Evolutionary conservation across 2,113 vertebrate species (phyloP), one percentile per base, ranked within the genome.

Genomic region (human (Homo sapiens)): DNA sequence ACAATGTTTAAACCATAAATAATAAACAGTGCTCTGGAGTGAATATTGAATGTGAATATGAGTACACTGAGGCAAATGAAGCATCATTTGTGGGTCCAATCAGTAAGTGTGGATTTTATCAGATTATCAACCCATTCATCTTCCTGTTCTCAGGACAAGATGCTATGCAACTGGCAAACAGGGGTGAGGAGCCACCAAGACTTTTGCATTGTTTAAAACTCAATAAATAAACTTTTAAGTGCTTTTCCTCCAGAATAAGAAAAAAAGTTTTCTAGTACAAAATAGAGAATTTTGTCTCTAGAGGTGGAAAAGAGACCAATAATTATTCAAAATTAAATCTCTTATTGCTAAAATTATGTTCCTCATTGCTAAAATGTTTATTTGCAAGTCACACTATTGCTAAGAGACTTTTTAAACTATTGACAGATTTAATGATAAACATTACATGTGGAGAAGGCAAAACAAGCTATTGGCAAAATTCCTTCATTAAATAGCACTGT

Each of bases 401-500:
- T 75, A 82, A 84, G 79, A 72, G 40, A 93, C 64, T 90, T 93
- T 59, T 89, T 22, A 97, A 89, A 86, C 38, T 87, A 59, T 84
- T n/a, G 82, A 4, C 68, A 87, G 32, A 66, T 66, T 89, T 92
- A 86, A 80, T 72, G 61, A 70, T 76, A 88, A 50, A 32, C 35
- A 6, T 95, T 76, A 68, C 55, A 11, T 85, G 32, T 86, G n/a
- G 50, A 83, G 86, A 96, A 61, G 35, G 55, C 38, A 90, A 93
- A 82, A 72, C 23, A 70, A 64, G 89, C 89, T 93, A 70, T 96
- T 55, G 92, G 95, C 79, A 70, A 94, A 84, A 93, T 97, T 45
- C 75, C 90, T 80, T 92, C 85, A 89, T 97, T 97, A 92, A 91
- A 87, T 81, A 96, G 55, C 92, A 40, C 96, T 80, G 86, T 17